Evolutionary conservation across 2,888 invertebrate species (phyloP).

Genomic region (Sycophila texana): DNA sequence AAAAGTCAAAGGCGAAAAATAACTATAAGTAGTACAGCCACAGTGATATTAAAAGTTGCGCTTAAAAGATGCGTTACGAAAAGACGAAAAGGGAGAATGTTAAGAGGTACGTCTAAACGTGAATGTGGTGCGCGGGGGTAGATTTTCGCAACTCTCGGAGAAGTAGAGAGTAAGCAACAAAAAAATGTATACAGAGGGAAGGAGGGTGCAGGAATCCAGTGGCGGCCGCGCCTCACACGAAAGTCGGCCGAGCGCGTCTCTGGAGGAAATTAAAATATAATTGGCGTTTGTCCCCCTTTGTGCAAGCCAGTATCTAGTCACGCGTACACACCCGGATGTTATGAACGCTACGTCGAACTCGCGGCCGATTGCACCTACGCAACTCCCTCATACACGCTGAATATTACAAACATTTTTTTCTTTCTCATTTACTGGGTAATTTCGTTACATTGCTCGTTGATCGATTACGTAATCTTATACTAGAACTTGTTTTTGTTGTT

Average conservation of each 20-base stretch:
- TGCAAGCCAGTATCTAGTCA: conserved; percentile 74
- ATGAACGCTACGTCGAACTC: conserved; percentile 71
- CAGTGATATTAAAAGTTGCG: too few relatives aligned
- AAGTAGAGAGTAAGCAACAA: not conserved
- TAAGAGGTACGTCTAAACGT: conserved; percentile 36
- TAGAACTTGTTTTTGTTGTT: not conserved
- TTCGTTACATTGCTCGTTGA: too few relatives aligned
- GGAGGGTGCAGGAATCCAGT: not conserved
- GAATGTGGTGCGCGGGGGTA: conserved; percentile 54
- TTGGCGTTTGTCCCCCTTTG: conserved; percentile 73
- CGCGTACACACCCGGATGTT: conserved; percentile 73
- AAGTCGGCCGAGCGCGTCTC: conserved; percentile 57
- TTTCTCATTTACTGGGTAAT: not conserved
- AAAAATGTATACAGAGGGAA: not conserved
- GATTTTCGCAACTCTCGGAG: conserved; percentile 25
- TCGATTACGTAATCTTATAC: too few relatives aligned
- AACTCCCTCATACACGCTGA: too few relatives aligned
- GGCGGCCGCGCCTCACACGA: conserved; percentile 47
- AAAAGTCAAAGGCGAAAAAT: too few relatives aligned
- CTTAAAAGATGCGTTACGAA: too few relatives aligned
- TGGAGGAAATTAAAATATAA: conserved; percentile 73
- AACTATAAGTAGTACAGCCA: too few relatives aligned
- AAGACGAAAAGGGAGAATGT: conserved; percentile 9
- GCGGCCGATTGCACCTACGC: not conserved
- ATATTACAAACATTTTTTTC: too few relatives aligned